phyloP scores from a whole-genome alignment of 2,113 vertebrate genomes.

The Dasypus novemcinctus region DNA sequence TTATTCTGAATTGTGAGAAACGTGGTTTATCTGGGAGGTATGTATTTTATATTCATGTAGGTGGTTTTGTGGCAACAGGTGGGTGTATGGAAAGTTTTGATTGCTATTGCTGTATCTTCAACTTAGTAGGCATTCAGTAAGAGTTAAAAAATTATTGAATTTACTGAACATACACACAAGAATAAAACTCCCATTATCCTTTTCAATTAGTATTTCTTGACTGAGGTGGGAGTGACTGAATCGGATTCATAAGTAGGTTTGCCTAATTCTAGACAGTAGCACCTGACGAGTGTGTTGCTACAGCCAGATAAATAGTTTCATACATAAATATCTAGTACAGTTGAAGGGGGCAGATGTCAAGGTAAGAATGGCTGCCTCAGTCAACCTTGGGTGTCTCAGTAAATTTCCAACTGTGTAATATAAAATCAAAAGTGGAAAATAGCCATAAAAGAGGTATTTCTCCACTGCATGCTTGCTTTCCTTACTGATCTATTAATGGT shows the following conservation, averaged over 20 bases:
- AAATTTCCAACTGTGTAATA: neutral
- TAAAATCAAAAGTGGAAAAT: neutral
- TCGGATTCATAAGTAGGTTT: neutral
- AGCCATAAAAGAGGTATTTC: neutral
- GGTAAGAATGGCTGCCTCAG: neutral
- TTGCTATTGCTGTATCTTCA: neutral
- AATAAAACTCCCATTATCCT: slow-evolving; percentile 4
- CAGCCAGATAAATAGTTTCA: neutral
- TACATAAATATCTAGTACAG: neutral
- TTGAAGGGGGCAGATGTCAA: neutral
- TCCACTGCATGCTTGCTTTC: neutral
- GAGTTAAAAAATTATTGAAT: neutral
- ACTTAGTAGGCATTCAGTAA: neutral
- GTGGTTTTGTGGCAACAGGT: neutral
- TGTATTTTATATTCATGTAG: neutral
- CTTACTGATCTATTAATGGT: neutral
- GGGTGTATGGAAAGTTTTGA: neutral
- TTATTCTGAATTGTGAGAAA: neutral
- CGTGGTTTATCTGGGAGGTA: neutral
- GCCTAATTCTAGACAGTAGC: slow-evolving; percentile 19
- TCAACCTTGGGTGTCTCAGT: neutral
- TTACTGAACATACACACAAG: neutral
- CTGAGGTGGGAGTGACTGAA: neutral
- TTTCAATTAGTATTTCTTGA: slow-evolving; percentile 40
- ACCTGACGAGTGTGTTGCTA: neutral